phyloP scores from a whole-genome alignment of 2,113 vertebrate species.

The Dromaius novaehollandiae region DNA sequence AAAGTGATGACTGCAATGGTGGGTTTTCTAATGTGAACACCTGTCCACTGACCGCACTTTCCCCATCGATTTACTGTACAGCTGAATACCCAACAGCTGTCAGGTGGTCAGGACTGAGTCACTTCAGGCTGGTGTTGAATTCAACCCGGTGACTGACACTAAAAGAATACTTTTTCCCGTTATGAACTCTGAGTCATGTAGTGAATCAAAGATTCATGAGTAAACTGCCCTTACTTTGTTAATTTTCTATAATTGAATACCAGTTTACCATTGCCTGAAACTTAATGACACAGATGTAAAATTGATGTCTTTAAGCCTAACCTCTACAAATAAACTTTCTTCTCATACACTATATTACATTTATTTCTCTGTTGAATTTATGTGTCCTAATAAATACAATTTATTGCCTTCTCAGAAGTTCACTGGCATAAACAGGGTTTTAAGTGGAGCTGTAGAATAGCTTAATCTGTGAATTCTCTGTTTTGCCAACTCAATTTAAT shows the following conservation, averaged over 20 bases:
- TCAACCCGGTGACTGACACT: not conserved
- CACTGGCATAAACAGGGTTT: not conserved
- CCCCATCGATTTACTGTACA: rapidly evolving
- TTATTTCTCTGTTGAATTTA: conserved; percentile 20
- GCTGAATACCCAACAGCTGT: not conserved
- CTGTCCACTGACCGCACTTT: rapidly evolving
- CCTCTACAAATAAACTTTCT: conserved; percentile 2
- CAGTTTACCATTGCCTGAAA: not conserved
- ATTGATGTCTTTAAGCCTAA: not conserved
- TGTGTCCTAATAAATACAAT: not conserved
- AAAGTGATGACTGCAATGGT: not conserved
- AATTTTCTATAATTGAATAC: not conserved
- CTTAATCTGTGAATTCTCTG: conserved; percentile 17
- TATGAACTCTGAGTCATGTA: not conserved
- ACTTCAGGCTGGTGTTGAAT: not conserved
- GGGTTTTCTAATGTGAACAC: not conserved
- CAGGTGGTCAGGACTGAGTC: not conserved
- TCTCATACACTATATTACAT: not conserved
- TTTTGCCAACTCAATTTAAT: not conserved
- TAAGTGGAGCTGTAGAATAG: not conserved
- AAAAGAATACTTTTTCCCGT: not conserved
- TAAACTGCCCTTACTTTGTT: not conserved
- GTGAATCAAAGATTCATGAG: not conserved
- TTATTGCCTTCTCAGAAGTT: conserved; percentile 33
- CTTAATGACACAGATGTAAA: not conserved